These are phyloP conservation scores for Allophyes oxyacanthae DNA, from an alignment of 2,888 invertebrate genomes.

Conservation along the genomic window DNA sequence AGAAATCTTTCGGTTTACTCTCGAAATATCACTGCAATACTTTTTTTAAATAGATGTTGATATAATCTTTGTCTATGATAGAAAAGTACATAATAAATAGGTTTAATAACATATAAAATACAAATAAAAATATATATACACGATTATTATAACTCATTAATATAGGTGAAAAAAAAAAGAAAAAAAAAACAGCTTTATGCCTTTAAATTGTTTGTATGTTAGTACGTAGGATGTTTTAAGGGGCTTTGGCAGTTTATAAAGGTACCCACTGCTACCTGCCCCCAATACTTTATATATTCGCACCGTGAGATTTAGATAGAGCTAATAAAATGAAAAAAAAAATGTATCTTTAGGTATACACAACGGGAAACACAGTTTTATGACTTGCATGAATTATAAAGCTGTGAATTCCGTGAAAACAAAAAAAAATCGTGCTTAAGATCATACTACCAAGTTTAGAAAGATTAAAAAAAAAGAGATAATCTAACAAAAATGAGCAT, in stretches of 20 bases:
- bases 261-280: constrained; percentile 75
- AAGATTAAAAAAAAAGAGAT: constrained; percentile 66
- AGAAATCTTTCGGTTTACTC: constrained; percentile 46
- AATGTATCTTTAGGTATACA: constrained; percentile 71
- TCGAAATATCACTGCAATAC: constrained; percentile 62
- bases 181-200: constrained; percentile 87
- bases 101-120: constrained; percentile 83
- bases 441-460: constrained; percentile 78
- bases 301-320: constrained; percentile 85
- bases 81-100: constrained; percentile 87
- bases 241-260: constrained; percentile 76
- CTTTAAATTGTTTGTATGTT: constrained; percentile 87
- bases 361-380: constrained; percentile 65
- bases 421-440: constrained; percentile 80
- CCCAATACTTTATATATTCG: constrained; percentile 76
- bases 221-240: constrained; percentile 78
- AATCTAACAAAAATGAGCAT: constrained; percentile 66
- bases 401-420: constrained; percentile 63
- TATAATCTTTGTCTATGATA: constrained; percentile 87
- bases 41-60: constrained; percentile 82
- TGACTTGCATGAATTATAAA: constrained; percentile 43
- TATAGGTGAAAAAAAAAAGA: constrained; percentile 78
- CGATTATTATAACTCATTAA: constrained; percentile 85
- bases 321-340: constrained; percentile 77
- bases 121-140: constrained; percentile 90